A percentile compares a stretch with the other conserved stretches of the same genome.
phyloP scores from a whole-genome alignment of 2,888 invertebrate species.

The Metalampra italica region DNA sequence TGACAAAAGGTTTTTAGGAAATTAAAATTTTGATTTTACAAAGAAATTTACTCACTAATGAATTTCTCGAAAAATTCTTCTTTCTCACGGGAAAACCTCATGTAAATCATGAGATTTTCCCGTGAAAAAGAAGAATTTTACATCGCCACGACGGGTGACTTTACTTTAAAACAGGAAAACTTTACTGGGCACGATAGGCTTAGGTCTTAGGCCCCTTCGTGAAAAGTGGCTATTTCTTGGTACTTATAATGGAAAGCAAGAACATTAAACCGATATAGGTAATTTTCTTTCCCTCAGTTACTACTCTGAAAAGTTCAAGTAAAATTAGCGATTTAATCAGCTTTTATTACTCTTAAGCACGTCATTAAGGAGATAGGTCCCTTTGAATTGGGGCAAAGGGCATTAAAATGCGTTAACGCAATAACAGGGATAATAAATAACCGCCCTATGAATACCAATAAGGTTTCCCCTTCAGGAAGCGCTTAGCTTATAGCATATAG shows the following conservation, averaged over 20 bases:
- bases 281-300: neutral
- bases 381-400: constrained; percentile 31
- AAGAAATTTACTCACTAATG: no score
- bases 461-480: constrained; percentile 46
- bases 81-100: no score
- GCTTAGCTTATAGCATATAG: constrained; percentile 27
- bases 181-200: neutral
- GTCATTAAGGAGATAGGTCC: constrained; percentile 27
- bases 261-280: neutral
- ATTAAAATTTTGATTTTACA: no score
- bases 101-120: no score
- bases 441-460: constrained; percentile 44
- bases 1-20: no score
- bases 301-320: constrained; percentile 6
- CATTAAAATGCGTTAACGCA: constrained; percentile 25
- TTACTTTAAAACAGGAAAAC: no score
- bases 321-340: constrained; percentile 15
- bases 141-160: no score
- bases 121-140: no score
- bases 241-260: neutral
- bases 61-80: no score
- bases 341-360: constrained; percentile 16
- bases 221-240: neutral
- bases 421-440: constrained; percentile 33
- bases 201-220: neutral